Conservation (phyloP, 2,113 vertebrate species). For the Pteruthius melanotis region DNA sequence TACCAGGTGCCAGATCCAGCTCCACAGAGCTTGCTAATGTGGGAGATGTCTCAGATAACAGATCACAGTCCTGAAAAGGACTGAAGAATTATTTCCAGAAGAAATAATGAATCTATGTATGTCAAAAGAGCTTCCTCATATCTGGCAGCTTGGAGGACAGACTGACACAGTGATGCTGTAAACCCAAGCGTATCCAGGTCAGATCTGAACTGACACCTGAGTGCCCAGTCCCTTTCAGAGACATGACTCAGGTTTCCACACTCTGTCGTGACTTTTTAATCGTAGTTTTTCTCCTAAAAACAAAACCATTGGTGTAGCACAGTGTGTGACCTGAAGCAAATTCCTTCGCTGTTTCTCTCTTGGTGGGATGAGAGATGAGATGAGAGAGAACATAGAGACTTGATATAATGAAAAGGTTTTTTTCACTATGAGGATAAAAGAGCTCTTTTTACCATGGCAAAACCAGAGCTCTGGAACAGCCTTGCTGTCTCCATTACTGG, state of each 20-base stretch:
- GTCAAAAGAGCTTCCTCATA: not conserved
- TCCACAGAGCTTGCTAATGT: not conserved
- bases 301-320: not conserved
- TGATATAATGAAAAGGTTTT: not conserved
- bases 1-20: not conserved
- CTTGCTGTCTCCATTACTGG: not conserved
- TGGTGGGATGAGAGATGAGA: not conserved
- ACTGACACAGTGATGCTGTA: not conserved
- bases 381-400: not conserved
- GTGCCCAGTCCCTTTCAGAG: not conserved
- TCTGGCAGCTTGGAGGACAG: not conserved
- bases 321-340: not conserved
- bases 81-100: not conserved
- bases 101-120: not conserved
- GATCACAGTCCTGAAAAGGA: not conserved
- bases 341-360: not conserved
- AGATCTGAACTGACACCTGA: not conserved
- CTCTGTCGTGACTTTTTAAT: not conserved
- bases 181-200: not conserved
- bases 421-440: not conserved
- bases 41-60: not conserved
- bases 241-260: not conserved
- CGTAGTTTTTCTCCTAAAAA: not conserved
- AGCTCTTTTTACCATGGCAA: not conserved
- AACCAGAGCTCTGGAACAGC: not conserved